A percentile compares a stretch with the other conserved stretches of the same genome.
These are phyloP conservation scores for Urocyon cinereoargenteus DNA, from an alignment of 2,797 vertebrate genomes.

Conservation along the genomic window DNA sequence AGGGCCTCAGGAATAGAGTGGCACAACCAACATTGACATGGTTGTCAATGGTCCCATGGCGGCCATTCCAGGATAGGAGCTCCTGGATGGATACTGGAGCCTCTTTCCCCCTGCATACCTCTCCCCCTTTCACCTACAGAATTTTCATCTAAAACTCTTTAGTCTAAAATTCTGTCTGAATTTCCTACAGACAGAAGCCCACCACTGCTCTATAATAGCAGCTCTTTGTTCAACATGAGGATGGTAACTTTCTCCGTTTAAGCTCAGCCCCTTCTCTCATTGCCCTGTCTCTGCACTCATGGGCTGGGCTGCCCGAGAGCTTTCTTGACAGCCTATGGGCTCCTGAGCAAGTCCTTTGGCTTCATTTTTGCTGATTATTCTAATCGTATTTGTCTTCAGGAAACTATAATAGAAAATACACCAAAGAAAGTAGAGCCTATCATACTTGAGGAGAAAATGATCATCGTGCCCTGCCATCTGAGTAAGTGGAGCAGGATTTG, in stretches of 20 bases:
- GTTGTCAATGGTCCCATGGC: background rate
- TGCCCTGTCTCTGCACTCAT: background rate
- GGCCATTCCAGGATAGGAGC: background rate
- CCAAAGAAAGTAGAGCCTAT: background rate
- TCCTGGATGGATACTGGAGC: background rate
- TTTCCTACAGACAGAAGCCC: background rate
- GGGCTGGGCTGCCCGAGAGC: too few relatives aligned
- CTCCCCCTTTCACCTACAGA: background rate
- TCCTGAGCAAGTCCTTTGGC: background rate
- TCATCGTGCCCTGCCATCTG: background rate
- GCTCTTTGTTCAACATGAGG: background rate
- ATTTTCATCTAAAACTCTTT: background rate
- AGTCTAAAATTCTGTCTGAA: background rate
- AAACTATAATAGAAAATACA: background rate
- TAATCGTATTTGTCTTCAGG: background rate
- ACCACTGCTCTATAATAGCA: background rate
- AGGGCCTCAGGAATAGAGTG: background rate
- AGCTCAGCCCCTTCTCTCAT: rapidly evolving
- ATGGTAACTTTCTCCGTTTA: rapidly evolving
- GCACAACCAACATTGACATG: too few relatives aligned
- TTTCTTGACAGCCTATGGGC: background rate
- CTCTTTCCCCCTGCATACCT: background rate
- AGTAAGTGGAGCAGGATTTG: background rate
- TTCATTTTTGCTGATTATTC: background rate
- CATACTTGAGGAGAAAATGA: background rate